These are phyloP conservation scores for Ephestia elutella DNA, from an alignment of 1,140 invertebrate species.

Conservation along the genomic window DNA sequence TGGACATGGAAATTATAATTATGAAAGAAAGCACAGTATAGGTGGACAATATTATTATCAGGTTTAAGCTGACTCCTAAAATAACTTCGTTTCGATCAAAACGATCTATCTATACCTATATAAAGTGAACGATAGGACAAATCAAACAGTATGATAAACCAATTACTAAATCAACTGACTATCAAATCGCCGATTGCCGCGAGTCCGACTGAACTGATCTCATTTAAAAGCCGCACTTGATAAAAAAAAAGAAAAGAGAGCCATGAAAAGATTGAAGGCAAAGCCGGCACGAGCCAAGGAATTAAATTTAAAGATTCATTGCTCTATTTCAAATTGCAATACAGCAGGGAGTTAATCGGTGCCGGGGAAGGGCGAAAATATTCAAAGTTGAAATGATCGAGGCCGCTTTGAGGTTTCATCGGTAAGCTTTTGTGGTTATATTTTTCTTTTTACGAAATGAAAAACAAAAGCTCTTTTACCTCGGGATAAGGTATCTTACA, in stretches of 20 bases:
- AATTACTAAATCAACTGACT: not conserved
- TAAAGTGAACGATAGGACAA: too few species aligned
- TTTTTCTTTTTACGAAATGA: too few species aligned
- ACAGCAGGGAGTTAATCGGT: slow-evolving; percentile 18
- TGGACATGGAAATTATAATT: too few species aligned
- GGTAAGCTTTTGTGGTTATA: not conserved
- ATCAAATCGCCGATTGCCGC: not conserved
- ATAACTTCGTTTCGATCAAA: too few species aligned
- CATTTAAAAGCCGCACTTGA: not conserved
- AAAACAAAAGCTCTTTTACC: too few species aligned
- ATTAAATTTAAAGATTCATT: slow-evolving; percentile 26
- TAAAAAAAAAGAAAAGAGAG: not conserved
- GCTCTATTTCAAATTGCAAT: slow-evolving; percentile 28
- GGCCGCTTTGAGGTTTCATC: slow-evolving; percentile 21
- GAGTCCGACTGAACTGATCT: not conserved
- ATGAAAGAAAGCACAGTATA: too few species aligned
- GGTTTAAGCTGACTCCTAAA: too few species aligned
- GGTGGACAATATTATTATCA: too few species aligned
- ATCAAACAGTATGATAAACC: not conserved
- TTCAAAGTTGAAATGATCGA: slow-evolving; percentile 27
- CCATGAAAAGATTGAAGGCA: not conserved
- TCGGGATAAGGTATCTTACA: too few species aligned
- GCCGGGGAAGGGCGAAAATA: slow-evolving; percentile 20
- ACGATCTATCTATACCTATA: too few species aligned
- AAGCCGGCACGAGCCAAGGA: slow-evolving; percentile 4